A percentile compares a stretch with the other conserved stretches of the same genome.
Evolutionary conservation across 1,140 invertebrate species (phyloP).

Genomic region (Drosophila pachea): DNA sequence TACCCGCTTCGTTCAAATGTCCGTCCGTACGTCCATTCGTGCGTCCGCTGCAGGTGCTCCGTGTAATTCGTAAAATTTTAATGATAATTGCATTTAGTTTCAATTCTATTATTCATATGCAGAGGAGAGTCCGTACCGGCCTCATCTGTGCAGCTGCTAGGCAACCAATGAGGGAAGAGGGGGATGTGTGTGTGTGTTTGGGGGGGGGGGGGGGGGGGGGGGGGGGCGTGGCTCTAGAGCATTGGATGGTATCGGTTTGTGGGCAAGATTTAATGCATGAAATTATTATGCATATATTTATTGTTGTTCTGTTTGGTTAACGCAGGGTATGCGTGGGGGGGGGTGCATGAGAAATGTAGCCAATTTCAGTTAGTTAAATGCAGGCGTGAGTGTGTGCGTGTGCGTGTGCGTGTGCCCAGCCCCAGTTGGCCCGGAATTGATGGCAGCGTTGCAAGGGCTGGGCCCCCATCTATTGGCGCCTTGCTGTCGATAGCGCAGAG

Average conservation of each 20-base stretch:
- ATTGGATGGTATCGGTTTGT: background rate
- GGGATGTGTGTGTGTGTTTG: too few species aligned
- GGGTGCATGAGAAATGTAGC: slow-evolving; percentile 31
- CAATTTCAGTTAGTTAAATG: slow-evolving; percentile 71
- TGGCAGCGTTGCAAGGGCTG: slow-evolving; percentile 39
- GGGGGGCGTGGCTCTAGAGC: background rate
- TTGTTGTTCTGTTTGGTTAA: slow-evolving; percentile 60
- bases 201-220: background rate
- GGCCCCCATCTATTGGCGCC: slow-evolving; percentile 11
- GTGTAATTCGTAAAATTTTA: slow-evolving; percentile 28
- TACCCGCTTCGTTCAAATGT: too few species aligned
- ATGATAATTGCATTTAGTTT: slow-evolving; percentile 35
- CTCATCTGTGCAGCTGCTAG: too few species aligned
- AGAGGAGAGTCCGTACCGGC: too few species aligned
- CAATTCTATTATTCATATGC: slow-evolving; percentile 14
- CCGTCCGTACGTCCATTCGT: too few species aligned
- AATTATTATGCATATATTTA: slow-evolving; percentile 74
- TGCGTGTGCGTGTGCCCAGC: slow-evolving; percentile 32
- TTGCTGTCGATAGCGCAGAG: slow-evolving; percentile 24
- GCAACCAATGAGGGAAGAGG: too few species aligned
- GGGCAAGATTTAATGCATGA: slow-evolving; percentile 57
- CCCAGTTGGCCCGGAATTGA: slow-evolving; percentile 31
- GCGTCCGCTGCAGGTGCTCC: background rate
- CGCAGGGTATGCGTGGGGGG: background rate
- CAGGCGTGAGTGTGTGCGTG: slow-evolving; percentile 50